Evolutionary conservation across 2,888 invertebrate genomes (phyloP), one percentile per base, ranked within the genome.

Genomic region (Eurois occulta): DNA sequence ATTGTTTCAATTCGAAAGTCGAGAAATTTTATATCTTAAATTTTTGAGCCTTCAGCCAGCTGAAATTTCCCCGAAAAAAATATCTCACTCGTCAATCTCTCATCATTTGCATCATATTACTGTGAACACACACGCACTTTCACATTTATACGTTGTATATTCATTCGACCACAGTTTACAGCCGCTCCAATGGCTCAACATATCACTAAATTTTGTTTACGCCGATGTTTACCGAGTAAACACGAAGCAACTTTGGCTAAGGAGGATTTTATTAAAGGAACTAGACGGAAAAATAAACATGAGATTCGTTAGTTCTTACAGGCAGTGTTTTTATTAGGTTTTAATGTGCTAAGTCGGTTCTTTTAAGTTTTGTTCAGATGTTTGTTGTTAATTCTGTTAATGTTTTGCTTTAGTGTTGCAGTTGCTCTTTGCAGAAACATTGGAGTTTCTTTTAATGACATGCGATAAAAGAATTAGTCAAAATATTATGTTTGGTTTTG

Each of bases 91-190:
- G 72, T 79, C 78, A 62, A 35, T 72, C 74, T 79, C 76, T 80
- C 64, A 78, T 78, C 64, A 64, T 85, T 80, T 85, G 80, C 69
- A 72, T 74, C 83, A 65, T 64, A 11, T 66, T 75, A 85, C 58
- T 88, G 62, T 88, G 88, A 80, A 88, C 89, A 76, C 77, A 67
- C 86, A 78, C 83, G 74, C 80, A 85, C 78, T 82, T 80, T 85
- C 75, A 84, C 73, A 73, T 86, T 88, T 88, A 86, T 80, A 90
- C 88, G 88, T 87, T 91, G 89, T 91, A 84, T 91, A 90, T 91
- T 90, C 88, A 90, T 91, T 88, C 78, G 82, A 94, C 93, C 94
- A 85, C 93, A 92, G 90, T 94, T 94, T 90, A 93, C 90, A 87
- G 89, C 90, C 88, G 86, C 87, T 81, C 86, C 90, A 88, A 85